These are phyloP conservation scores for Drosophila phalerata DNA, from an alignment of 2,888 invertebrate species.

Conservation along the genomic window DNA sequence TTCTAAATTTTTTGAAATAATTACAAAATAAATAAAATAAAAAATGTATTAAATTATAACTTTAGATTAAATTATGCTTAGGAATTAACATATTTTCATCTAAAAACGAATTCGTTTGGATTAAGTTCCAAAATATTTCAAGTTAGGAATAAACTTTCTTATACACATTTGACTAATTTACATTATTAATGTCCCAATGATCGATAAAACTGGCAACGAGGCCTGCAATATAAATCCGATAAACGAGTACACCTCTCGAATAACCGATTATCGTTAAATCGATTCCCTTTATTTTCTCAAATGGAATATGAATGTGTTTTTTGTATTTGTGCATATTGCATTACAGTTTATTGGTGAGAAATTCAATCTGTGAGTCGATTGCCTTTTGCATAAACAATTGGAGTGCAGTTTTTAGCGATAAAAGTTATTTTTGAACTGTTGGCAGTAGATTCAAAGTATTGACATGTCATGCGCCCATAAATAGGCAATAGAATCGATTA, in stretches of 20 bases:
- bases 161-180: not conserved
- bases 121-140: too few species aligned
- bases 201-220: not conserved
- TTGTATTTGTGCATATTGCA: not conserved
- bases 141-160: not conserved
- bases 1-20: too few species aligned
- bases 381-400: constrained; percentile 2
- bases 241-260: not conserved
- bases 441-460: not conserved
- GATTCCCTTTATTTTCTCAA: constrained; percentile 9
- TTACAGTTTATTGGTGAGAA: constrained; percentile 2
- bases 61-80: too few species aligned
- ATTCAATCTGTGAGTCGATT: not conserved
- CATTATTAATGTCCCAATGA: not conserved
- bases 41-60: too few species aligned
- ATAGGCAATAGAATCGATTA: constrained; percentile 18
- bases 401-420: not conserved
- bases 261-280: constrained; percentile 1
- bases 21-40: too few species aligned
- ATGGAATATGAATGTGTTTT: not conserved
- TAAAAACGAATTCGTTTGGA: too few species aligned
- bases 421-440: not conserved
- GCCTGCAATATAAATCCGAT: not conserved
- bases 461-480: constrained; percentile 17
- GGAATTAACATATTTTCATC: too few species aligned